Base-by-base conservation (phyloP, 2,888 invertebrate genomes). In the Harpalus rufipes region DNA sequence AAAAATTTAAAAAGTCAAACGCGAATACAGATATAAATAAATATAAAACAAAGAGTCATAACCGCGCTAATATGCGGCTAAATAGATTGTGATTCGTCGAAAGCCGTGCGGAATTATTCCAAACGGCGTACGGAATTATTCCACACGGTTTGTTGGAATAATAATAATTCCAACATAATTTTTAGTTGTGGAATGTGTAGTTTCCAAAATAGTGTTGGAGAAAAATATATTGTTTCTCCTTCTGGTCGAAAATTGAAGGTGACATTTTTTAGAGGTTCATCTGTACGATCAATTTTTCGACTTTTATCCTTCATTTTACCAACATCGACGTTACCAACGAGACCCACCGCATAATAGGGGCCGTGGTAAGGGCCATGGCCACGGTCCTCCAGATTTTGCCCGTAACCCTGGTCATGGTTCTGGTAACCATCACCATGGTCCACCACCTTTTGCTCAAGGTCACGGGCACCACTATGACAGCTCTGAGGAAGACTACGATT, bases 401-500 rank as follows among this genome's bases (percentile, higher is more conserved):
- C 10, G 58, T 41, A 10, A 63, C 16, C 63, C 14, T 59, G 81
- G 81, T 2, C 79, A 61, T 32, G 58, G 61, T 12, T 61, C 10
- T 25, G 1, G 56, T 10, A 25, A 25, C 8, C 68, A 14, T 65
- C 21, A 25, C 32, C 76, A 78, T 59, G 61, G 81, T 12, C 61
- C 61, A 14, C 80, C 80, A 80, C 61, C 80, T 5, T 80, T 80
- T 61, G 61, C 59, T 1, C 61, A 82, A 14, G 58, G 51, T 16
- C 68, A 81, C 41, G 72, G 82, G 12, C 16, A 51, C n/a, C 32
- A 74, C 16, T 74, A 12, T 18, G 72, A 41, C 7, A 21, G 78
- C 25, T 78, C 78, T 14, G 78, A 78, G 21, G 78, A 78, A 78
- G 56, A 78, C 12, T 76, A 76, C 12, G 78, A 78, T 58, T 78